Conservation (phyloP, 1,140 invertebrate genomes). For the Plodia interpunctella region DNA sequence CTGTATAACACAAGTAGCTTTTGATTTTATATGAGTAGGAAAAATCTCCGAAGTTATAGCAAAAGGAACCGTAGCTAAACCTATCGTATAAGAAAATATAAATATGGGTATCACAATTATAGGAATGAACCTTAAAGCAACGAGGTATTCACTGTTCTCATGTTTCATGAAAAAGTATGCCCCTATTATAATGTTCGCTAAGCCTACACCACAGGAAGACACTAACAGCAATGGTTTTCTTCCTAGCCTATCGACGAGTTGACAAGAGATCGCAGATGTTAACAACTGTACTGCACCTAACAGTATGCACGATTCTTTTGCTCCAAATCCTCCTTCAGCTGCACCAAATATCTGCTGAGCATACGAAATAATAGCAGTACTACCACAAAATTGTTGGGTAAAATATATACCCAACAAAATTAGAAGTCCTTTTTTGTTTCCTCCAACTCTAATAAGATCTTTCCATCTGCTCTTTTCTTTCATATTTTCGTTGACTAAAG, state of each 20-base stretch:
- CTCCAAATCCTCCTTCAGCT: slow-evolving; percentile 70
- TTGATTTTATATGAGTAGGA: slow-evolving; percentile 83
- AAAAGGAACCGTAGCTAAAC: slow-evolving; percentile 84
- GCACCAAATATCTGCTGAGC: slow-evolving; percentile 84
- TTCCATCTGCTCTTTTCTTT: slow-evolving; percentile 76
- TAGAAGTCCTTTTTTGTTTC: slow-evolving; percentile 81
- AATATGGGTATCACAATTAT: slow-evolving; percentile 83
- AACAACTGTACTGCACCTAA: slow-evolving; percentile 82
- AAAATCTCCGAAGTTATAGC: slow-evolving; percentile 87
- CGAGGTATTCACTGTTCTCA: slow-evolving; percentile 49
- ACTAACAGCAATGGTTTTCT: slow-evolving; percentile 82
- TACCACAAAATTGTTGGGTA: slow-evolving; percentile 86
- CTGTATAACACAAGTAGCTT: slow-evolving; percentile 79
- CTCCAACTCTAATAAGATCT: slow-evolving; percentile 78
- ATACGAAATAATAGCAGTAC: slow-evolving; percentile 86
- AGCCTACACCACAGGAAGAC: slow-evolving; percentile 78
- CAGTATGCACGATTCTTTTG: slow-evolving; percentile 79
- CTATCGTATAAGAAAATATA: slow-evolving; percentile 84
- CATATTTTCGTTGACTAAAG: slow-evolving; percentile 77
- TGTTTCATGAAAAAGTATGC: slow-evolving; percentile 80
- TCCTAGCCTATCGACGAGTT: slow-evolving; percentile 84
- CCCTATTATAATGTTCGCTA: slow-evolving; percentile 78
- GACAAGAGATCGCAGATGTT: slow-evolving; percentile 79
- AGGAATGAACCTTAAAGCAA: slow-evolving; percentile 78
- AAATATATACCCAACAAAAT: slow-evolving; percentile 82